Conservation (phyloP, 2,888 invertebrate species). For the Cephus pygmeus region DNA sequence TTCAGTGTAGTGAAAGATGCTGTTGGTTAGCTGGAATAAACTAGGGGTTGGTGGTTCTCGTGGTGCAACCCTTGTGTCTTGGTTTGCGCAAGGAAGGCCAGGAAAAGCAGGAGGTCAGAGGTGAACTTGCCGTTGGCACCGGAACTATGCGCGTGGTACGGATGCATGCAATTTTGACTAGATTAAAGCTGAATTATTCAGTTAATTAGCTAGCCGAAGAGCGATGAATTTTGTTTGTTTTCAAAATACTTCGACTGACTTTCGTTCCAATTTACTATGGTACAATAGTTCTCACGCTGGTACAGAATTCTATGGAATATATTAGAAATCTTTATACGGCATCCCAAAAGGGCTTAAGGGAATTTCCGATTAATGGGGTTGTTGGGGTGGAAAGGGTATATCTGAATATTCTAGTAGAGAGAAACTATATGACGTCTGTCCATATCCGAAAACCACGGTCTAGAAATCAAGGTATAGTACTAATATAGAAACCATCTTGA, state of each 20-base stretch:
- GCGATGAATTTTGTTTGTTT: neutral
- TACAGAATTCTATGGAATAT: neutral
- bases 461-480: conserved; percentile 53
- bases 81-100: neutral
- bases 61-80: neutral
- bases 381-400: conserved; percentile 30
- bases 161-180: conserved; percentile 61
- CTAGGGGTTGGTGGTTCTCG: neutral
- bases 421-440: conserved; percentile 45
- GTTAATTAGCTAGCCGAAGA: conserved; percentile 57
- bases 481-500: conserved; percentile 54
- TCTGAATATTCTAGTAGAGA: conserved; percentile 58
- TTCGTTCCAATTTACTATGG: neutral
- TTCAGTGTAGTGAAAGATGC: conserved; percentile 44
- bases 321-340: neutral
- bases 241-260: neutral
- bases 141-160: conserved; percentile 35
- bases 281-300: neutral
- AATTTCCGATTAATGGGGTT: neutral
- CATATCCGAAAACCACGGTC: conserved; percentile 49
- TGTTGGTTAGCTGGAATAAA: conserved; percentile 17
- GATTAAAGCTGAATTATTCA: conserved; percentile 64
- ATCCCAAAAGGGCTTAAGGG: neutral
- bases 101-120: neutral
- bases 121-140: neutral